Base-by-base conservation (phyloP, 2,113 vertebrate genomes). In the Dasyurus viverrinus region DNA sequence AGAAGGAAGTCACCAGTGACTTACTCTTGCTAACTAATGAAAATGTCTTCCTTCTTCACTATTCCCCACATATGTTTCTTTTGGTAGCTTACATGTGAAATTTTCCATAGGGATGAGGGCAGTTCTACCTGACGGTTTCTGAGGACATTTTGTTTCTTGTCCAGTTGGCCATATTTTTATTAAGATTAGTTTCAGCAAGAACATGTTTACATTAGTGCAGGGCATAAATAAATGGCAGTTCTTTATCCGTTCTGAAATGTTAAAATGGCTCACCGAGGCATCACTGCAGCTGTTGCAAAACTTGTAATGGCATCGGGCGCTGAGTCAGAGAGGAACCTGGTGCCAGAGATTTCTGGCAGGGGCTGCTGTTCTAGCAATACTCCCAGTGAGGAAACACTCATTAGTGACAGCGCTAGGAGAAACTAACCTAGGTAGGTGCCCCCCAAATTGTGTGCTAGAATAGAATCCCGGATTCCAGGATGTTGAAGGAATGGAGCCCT, bases 231-330 rank as follows among this genome's bases (percentile, higher is more conserved):
- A 98, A 97, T 95, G 95, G 96, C 97, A 98, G 94, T 97, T 97
- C 96, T 97, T 96, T 55, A 50, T 94, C 96, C 94, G 2, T 95
- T 97, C 94, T 60, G 60, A 97, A 97, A 97, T 89, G 97, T 96
- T 97, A 96, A 90, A 94, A 97, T 90, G 94, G 97, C 97, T 98
- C 97, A 97, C 97, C 0, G 93, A 98, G 97, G 97, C 95, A 97
- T 96, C 97, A 2, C 42, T 97, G 97, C 98, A 98, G 98, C 97
- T 98, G 98, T 93, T 98, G 94, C 42, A 97, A 97, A 89, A 96
- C n/a, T 46, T 96, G 95, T 97, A 97, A 97, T 54, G 91, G 96
- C 96, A 97, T 97, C 89, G 97, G 96, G 94, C 95, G 42, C 97
- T 97, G 97, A 98, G 94, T 96, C 89, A 96, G 97, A 96, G 94